Evolutionary conservation across 2,113 vertebrate genomes (phyloP), one percentile per base, ranked within the genome.

Genomic region (Sceloporus tristichus): DNA sequence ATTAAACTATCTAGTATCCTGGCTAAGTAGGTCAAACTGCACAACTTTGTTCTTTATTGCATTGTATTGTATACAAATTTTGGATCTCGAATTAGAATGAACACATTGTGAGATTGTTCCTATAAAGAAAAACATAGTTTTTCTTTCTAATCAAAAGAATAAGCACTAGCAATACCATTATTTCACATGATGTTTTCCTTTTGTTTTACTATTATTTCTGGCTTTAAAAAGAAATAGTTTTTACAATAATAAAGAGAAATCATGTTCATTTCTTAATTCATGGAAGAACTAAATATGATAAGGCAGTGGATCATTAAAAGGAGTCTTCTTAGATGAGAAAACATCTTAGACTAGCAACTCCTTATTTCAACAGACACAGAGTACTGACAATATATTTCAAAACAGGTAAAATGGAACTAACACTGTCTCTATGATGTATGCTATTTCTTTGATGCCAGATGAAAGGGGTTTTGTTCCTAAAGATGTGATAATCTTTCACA

Each of bases 371-470:
- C 1, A 73, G 78, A 34, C 78, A 81, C 11, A 42, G 21, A 23
- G 42, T 74, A 27, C n/a, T 81, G 9, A 53, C 87, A 54, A 82
- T 86, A 77, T 40, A 82, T 66, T 90, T 21, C 82, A 85, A 65
- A 86, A 19, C 70, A 92, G 87, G 87, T 87, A 87, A 91, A 83
- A 42, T 80, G 91, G 91, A 89, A 74, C 82, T 92, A 90, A 85
- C 88, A 59, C 85, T 86, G 91, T 71, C 78, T 90, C 70, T 93
- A 75, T 91, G 90, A 92, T 80, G 88, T 59, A 71, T 92, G 93
- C 95, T 94, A 77, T 89, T 95, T 91, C 92, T 96, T 96, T 95
- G 91, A 95, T 92, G 89, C 70, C 77, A 94, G 94, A 95, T 95
- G 82, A 96, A 96, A 95, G 90, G 88, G 79, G 13, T 91, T 80